Base-by-base conservation (phyloP, 2,113 vertebrate species). In the Excalfactoria chinensis region DNA sequence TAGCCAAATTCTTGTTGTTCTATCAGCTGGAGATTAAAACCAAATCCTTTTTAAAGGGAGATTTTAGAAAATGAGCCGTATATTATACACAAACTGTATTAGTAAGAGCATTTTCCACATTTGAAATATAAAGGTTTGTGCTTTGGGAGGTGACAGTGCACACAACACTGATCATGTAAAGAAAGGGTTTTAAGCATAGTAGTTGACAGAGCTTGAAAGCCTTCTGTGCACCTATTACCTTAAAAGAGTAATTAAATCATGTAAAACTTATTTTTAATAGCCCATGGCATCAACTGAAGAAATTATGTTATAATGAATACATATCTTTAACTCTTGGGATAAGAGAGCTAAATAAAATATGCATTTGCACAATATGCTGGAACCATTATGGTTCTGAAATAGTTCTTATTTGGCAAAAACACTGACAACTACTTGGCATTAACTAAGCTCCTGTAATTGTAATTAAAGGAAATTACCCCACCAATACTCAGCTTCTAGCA, bases 321-420 rank as follows among this genome's bases (percentile, higher is more conserved):
- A 0, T 68, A 41, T 70, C 95, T 89, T 87, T 88, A 85, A 56
- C 77, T 37, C 86, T 56, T 83, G 94, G 93, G 86, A 93, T 79
- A 84, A 95, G 51, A 93, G 87, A 88, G 84, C 83, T 93, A 75
- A 95, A 96, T 94, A 92, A 96, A 96, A 94, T 67, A 96, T 80
- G 56, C 84, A 89, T 93, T 94, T 91, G 43, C 28, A 92, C 64
- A 91, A 91, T 91, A 89, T 86, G 51, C 46, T 92, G 91, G 71
- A 83, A 77, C 56, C 34, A 73, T 95, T 93, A 86, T 75, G 69
- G n/a, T 40, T 86, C 77, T 82, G 63, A 76, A 92, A 89, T 73
- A 56, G 51, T 80, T 94, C 32, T 60, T 93, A 46, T 66, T 91
- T 96, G 94, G 89, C 95, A 95, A 91, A 94, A 91, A 11, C 79